phyloP scores from a whole-genome alignment of 2,888 invertebrate genomes.

The Malachius bipustulatus region DNA sequence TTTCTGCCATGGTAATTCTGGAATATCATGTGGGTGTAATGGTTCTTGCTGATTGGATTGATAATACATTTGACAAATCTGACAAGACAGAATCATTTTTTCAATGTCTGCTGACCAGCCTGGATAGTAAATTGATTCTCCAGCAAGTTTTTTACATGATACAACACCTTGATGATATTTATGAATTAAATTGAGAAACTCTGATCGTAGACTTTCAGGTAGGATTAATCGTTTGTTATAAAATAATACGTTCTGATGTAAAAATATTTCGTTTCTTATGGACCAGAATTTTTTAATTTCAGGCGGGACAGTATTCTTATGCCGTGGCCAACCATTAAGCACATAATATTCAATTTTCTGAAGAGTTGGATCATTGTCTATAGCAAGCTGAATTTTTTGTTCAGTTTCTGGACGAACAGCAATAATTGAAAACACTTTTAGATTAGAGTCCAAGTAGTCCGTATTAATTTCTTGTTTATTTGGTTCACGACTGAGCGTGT shows the following conservation, averaged over 20 bases:
- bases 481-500: neutral
- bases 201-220: conserved; percentile 1
- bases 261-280: conserved; percentile 9
- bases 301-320: conserved; percentile 2
- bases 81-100: neutral
- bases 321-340: conserved; percentile 1
- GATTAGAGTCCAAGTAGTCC: neutral
- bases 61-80: neutral
- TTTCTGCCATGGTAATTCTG: neutral
- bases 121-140: neutral
- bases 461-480: neutral
- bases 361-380: neutral
- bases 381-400: neutral
- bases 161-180: conserved; percentile 9
- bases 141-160: conserved; percentile 5
- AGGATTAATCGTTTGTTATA: conserved; percentile 8
- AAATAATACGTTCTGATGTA: conserved; percentile 7
- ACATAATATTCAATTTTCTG: conserved; percentile 4
- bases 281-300: neutral
- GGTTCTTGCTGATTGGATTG: neutral
- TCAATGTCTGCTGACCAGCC: neutral
- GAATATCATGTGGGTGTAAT: neutral
- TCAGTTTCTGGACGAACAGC: neutral
- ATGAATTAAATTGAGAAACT: conserved; percentile 8
- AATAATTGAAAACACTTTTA: conserved; percentile 1